These are phyloP conservation scores for Osmerus eperlanus DNA, from an alignment of 2,113 vertebrate genomes.

Conservation along the genomic window DNA sequence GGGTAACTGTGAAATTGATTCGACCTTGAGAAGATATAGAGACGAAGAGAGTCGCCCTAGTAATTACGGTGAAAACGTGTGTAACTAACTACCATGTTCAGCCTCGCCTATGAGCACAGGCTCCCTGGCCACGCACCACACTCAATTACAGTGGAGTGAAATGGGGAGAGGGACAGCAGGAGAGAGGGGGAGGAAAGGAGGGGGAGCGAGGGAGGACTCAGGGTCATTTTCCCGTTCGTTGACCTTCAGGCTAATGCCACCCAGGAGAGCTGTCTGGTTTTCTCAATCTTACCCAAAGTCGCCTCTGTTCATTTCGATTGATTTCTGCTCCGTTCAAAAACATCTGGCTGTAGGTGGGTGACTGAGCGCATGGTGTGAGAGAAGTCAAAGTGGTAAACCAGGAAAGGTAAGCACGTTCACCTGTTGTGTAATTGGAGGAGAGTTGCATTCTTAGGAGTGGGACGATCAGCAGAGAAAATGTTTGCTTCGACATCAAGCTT, in stretches of 20 bases:
- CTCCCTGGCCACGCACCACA: constrained; percentile 53
- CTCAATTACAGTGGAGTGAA: constrained; percentile 62
- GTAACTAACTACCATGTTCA: constrained; percentile 71
- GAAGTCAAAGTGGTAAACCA: too few species aligned
- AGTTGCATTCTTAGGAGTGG: too few species aligned
- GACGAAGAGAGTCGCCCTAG: constrained; percentile 58
- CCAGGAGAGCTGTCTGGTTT: constrained; percentile 64
- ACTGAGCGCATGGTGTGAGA: too few species aligned
- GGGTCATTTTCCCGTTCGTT: constrained; percentile 63
- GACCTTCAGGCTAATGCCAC: constrained; percentile 71
- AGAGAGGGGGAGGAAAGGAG: constrained; percentile 35
- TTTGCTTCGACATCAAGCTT: background rate
- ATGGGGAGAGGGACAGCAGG: background rate
- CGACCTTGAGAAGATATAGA: constrained; percentile 67
- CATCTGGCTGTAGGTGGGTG: background rate
- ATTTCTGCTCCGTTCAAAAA: background rate
- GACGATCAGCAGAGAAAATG: too few species aligned
- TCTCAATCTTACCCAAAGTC: constrained; percentile 53
- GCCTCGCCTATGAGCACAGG: constrained; percentile 56
- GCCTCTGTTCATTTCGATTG: background rate
- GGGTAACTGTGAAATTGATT: constrained; percentile 68
- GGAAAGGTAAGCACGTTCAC: background rate
- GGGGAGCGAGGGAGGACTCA: constrained; percentile 18
- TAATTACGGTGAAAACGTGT: constrained; percentile 71
- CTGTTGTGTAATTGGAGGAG: background rate